phyloP scores from a whole-genome alignment of 92 coral and sea anemone species.

The Umimayanthus chanpuru region DNA sequence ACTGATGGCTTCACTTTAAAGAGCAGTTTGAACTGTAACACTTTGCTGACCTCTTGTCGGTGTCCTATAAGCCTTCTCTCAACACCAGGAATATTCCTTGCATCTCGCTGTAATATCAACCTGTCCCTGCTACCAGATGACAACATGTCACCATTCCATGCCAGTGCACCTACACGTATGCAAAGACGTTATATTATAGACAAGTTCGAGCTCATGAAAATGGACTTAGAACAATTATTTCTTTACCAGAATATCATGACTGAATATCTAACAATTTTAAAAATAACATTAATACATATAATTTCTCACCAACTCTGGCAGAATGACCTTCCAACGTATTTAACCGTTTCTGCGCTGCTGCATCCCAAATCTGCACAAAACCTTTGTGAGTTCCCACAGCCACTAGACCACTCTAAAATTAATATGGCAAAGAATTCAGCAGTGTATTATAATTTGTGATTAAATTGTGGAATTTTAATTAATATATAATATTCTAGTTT shows the following conservation, averaged over 20 bases:
- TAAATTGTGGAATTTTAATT: background rate
- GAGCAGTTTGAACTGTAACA: background rate
- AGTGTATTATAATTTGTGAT: background rate
- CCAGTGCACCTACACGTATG: constrained; percentile 96
- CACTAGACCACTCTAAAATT: constrained; percentile 83
- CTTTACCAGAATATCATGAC: too few relatives aligned
- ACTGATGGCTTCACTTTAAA: background rate
- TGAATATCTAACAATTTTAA: background rate
- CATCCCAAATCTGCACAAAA: constrained; percentile 99
- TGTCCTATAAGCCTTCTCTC: constrained; percentile 96
- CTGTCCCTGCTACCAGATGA: constrained; percentile 98
- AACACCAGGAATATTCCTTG: constrained; percentile 68
- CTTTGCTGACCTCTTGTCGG: constrained; percentile 85
- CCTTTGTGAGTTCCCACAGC: constrained; percentile 99
- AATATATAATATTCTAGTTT: too few relatives aligned
- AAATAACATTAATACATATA: background rate
- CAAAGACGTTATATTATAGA: background rate
- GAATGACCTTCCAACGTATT: constrained; percentile 94
- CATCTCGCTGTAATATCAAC: constrained; percentile 92
- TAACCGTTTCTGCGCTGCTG: constrained; percentile 87
- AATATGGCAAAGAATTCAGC: background rate
- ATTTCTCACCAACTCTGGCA: constrained; percentile 92
- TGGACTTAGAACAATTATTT: background rate
- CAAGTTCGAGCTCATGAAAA: background rate
- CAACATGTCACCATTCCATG: constrained; percentile 98